These are phyloP conservation scores for Psittacula cyanocephala DNA, from an alignment of 2,113 vertebrate genomes.

Conservation along the genomic window DNA sequence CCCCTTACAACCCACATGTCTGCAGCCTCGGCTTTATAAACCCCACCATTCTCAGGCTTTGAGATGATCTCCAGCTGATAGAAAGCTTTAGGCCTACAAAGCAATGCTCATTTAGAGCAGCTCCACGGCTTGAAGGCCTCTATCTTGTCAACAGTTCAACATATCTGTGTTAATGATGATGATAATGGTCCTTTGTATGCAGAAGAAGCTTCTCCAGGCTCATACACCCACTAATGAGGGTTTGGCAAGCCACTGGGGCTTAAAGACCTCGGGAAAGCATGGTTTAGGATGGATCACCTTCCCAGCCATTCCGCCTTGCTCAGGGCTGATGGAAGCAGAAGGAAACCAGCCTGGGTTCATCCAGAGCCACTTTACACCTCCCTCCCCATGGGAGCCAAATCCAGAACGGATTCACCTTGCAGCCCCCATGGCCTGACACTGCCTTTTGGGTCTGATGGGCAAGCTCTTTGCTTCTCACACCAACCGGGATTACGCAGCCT, in stretches of 20 bases:
- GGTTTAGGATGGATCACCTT: not conserved
- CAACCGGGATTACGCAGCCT: not conserved
- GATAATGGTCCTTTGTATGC: fast-evolving
- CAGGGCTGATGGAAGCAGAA: not conserved
- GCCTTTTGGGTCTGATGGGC: not conserved
- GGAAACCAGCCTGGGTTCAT: not conserved
- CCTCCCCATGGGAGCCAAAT: not conserved
- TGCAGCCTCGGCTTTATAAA: not conserved
- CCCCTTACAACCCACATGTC: fast-evolving
- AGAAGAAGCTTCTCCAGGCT: not conserved
- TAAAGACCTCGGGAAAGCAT: not conserved
- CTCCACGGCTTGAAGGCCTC: not conserved
- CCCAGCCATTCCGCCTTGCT: not conserved
- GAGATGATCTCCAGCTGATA: not conserved
- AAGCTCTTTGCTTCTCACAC: fast-evolving
- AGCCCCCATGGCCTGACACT: fast-evolving
- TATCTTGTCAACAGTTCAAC: fast-evolving
- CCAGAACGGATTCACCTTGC: fast-evolving
- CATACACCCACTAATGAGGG: not conserved
- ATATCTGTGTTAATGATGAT: fast-evolving
- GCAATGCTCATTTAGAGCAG: not conserved
- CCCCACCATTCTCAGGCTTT: fast-evolving
- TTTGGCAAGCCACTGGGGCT: not conserved
- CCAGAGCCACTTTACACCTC: not conserved
- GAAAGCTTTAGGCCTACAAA: not conserved